These are phyloP conservation scores for Scaptodrosophila lebanonensis DNA, from an alignment of 1,140 invertebrate genomes.

Conservation along the genomic window DNA sequence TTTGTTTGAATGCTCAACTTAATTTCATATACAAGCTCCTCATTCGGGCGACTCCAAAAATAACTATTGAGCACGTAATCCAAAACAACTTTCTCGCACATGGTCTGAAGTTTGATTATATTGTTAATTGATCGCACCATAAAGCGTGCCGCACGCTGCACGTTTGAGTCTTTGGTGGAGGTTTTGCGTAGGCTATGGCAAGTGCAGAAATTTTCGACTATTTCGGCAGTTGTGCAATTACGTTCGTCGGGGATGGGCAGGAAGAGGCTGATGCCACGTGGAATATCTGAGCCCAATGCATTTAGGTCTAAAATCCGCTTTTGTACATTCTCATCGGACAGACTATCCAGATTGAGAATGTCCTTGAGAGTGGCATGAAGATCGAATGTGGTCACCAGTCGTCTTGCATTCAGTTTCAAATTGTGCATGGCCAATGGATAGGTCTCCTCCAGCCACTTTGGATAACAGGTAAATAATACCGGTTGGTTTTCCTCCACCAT, in stretches of 20 bases:
- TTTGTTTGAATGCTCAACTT: conserved; percentile 17
- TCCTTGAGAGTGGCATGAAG: conserved; percentile 83
- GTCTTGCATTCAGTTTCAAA: conserved; percentile 82
- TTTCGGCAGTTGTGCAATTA: conserved; percentile 82
- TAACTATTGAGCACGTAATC: conserved; percentile 78
- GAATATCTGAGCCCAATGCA: background rate
- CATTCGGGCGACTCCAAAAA: background rate
- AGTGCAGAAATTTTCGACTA: conserved; percentile 26
- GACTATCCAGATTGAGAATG: conserved; percentile 78
- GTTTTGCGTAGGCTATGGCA: conserved; percentile 10
- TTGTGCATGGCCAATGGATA: conserved; percentile 82
- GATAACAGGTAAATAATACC: conserved; percentile 86
- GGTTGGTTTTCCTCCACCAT: conserved; percentile 93
- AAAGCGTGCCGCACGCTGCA: conserved; percentile 16
- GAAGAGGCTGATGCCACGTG: conserved; percentile 86
- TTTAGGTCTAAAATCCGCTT: conserved; percentile 15
- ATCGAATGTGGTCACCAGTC: conserved; percentile 88
- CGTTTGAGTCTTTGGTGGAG: background rate
- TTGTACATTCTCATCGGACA: conserved; percentile 49
- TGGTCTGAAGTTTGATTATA: conserved; percentile 1
- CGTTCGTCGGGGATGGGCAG: conserved; percentile 82
- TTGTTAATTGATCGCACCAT: conserved; percentile 28
- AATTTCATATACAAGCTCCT: conserved; percentile 5
- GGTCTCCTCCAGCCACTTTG: conserved; percentile 82
- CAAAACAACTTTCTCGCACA: conserved; percentile 14